A percentile compares a stretch with the other conserved stretches of the same genome.
Conservation (phyloP, 1,140 invertebrate species). For the Listronotus bonariensis region DNA sequence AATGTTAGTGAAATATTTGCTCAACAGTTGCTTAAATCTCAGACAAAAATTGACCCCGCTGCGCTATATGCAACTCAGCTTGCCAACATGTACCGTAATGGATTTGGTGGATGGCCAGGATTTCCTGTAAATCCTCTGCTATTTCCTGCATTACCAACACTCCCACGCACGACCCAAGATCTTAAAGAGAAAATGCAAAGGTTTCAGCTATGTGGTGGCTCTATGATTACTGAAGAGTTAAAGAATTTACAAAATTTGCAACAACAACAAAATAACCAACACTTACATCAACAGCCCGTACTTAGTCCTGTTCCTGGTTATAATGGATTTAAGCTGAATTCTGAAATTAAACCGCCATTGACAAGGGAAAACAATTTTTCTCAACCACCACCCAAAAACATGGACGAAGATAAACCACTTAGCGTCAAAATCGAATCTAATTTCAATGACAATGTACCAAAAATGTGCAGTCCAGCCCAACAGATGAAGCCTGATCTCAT, state of each 20-base stretch:
- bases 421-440: slow-evolving; percentile 42
- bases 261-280: neutral
- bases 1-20: slow-evolving; percentile 62
- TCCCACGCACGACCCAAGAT: slow-evolving; percentile 64
- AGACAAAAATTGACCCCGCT: slow-evolving; percentile 61
- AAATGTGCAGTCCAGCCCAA: slow-evolving; percentile 41
- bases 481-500: slow-evolving; percentile 48
- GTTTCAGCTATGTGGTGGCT: slow-evolving; percentile 69
- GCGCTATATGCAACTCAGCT: slow-evolving; percentile 62
- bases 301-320: slow-evolving; percentile 2
- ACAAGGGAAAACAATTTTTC: slow-evolving; percentile 19
- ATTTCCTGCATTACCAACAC: slow-evolving; percentile 58
- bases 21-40: slow-evolving; percentile 66
- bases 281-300: slow-evolving; percentile 2
- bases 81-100: slow-evolving; percentile 58
- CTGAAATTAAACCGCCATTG: slow-evolving; percentile 27
- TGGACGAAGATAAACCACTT: slow-evolving; percentile 48
- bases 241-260: slow-evolving; percentile 13
- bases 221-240: slow-evolving; percentile 63
- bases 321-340: slow-evolving; percentile 34
- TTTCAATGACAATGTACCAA: slow-evolving; percentile 39
- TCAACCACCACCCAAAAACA: slow-evolving; percentile 29
- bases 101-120: slow-evolving; percentile 56
- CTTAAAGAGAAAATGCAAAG: slow-evolving; percentile 68
- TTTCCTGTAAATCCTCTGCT: slow-evolving; percentile 60